Percentiles rank a stretch among this genome's conserved stretches.
Conservation (phyloP, 2,113 vertebrate genomes). For the Papio anubis region DNA sequence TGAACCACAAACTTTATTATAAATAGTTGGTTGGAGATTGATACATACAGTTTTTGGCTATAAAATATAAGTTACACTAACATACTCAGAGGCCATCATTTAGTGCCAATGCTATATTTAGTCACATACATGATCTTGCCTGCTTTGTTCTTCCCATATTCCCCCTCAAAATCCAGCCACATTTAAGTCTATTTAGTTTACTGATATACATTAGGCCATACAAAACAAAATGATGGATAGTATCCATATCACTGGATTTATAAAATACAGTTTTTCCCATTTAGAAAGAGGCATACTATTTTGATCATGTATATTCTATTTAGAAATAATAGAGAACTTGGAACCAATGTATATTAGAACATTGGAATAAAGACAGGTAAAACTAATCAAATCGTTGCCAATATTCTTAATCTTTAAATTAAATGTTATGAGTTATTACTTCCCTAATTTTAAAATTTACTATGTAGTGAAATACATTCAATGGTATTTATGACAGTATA, state of each 20-base stretch:
- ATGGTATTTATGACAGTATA: not conserved
- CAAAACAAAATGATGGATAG: too few relatives aligned
- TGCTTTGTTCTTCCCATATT: too few relatives aligned
- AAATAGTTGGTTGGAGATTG: not conserved
- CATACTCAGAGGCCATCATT: too few relatives aligned
- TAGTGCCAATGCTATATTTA: too few relatives aligned
- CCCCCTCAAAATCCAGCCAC: too few relatives aligned
- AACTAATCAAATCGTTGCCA: not conserved
- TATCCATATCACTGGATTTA: too few relatives aligned
- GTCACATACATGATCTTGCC: too few relatives aligned
- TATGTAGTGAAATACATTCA: slow-evolving; percentile 25
- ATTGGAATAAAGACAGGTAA: not conserved
- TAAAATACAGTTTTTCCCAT: not conserved
- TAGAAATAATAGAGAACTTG: not conserved
- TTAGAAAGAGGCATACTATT: not conserved
- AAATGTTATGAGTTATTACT: not conserved
- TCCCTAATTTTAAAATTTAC: not conserved
- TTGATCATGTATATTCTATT: not conserved
- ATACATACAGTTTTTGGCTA: not conserved
- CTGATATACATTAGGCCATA: too few relatives aligned
- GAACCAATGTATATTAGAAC: not conserved
- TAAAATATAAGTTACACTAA: not conserved
- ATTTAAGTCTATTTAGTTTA: too few relatives aligned
- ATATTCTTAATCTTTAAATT: slow-evolving; percentile 34
- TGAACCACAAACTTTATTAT: not conserved